These are phyloP conservation scores for Clarias batrachus DNA, from an alignment of 2,113 vertebrate genomes.

Conservation along the genomic window DNA sequence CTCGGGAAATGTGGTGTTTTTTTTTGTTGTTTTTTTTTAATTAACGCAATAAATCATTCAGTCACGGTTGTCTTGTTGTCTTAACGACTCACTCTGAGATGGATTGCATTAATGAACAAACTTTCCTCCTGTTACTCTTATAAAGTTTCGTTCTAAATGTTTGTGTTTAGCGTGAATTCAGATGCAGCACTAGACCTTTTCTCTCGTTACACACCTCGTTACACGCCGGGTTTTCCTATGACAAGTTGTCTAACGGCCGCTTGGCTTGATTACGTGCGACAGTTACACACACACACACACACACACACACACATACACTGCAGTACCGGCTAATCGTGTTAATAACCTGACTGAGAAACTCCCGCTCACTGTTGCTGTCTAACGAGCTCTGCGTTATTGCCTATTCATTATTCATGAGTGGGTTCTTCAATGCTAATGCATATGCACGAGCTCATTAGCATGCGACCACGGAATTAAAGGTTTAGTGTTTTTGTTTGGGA, in stretches of 20 bases:
- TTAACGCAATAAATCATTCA: background rate
- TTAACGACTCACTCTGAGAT: background rate
- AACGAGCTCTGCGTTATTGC: slow-evolving; percentile 45
- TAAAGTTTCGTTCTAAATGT: no score
- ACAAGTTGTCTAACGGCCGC: background rate
- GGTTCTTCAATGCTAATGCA: slow-evolving; percentile 64
- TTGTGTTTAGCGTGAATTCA: no score
- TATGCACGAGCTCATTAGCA: slow-evolving; percentile 58
- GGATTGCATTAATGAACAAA: background rate
- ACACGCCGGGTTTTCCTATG: background rate
- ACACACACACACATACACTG: background rate
- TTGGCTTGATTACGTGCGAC: background rate
- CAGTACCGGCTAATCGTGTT: slow-evolving; percentile 20
- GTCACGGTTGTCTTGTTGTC: background rate
- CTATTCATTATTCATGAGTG: slow-evolving; percentile 60
- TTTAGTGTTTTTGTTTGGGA: background rate
- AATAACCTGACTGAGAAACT: background rate
- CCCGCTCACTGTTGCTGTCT: slow-evolving; percentile 10
- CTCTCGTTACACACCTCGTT: no score
- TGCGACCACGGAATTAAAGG: background rate
- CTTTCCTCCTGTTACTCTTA: no score
- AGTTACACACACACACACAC: slow-evolving; percentile 10
- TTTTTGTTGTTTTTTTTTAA: background rate
- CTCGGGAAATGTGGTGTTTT: no score
- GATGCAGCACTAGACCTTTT: background rate